Percentiles rank a stretch among this genome's conserved stretches.
phyloP scores from a whole-genome alignment of 2,113 vertebrate species.

The Eudorcas thomsonii region DNA sequence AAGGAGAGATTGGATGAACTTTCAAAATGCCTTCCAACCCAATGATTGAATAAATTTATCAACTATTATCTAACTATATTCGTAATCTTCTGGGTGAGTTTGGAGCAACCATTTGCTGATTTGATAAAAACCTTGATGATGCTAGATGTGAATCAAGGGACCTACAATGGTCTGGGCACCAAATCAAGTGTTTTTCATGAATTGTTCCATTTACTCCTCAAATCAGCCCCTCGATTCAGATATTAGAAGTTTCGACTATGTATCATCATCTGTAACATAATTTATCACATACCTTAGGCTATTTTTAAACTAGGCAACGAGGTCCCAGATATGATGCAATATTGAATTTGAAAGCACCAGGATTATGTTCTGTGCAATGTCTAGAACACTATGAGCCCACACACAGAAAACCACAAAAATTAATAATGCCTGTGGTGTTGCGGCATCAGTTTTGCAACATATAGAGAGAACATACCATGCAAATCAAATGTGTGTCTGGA shows the following conservation, averaged over 20 bases:
- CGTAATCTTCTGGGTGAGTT: neutral
- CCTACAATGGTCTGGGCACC: neutral
- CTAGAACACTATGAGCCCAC: neutral
- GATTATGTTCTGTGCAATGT: neutral
- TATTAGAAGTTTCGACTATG: neutral
- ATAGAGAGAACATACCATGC: neutral
- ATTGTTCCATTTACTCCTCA: neutral
- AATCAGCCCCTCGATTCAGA: neutral
- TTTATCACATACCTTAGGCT: neutral
- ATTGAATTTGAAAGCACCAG: neutral
- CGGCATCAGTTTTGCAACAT: neutral
- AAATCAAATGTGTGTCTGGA: neutral
- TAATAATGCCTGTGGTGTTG: neutral
- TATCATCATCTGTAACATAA: neutral
- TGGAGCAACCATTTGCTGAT: neutral
- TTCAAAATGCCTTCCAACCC: neutral
- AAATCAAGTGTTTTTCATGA: neutral
- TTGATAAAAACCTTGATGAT: neutral
- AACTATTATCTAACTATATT: neutral
- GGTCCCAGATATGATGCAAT: neutral
- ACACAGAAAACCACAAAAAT: neutral
- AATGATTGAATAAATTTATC: neutral
- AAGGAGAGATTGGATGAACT: neutral
- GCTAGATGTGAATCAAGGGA: neutral
- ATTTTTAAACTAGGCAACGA: neutral